phyloP scores from a whole-genome alignment of 2,888 invertebrate genomes.

The Cantharis lateralis region DNA sequence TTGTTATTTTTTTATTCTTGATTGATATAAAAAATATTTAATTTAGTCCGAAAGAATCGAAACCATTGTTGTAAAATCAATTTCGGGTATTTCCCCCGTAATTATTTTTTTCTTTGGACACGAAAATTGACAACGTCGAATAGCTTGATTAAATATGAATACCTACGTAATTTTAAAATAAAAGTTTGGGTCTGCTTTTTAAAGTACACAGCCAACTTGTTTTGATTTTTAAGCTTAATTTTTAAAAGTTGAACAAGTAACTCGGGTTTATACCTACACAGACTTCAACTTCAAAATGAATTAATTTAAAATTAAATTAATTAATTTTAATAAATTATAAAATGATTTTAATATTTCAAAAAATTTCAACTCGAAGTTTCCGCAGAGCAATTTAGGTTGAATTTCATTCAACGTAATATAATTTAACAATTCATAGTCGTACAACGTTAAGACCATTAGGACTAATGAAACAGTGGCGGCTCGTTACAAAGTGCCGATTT shows the following conservation, averaged over 20 bases:
- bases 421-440: not conserved
- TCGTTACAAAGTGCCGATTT: no score
- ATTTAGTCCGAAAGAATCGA: not conserved
- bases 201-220: not conserved
- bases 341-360: not conserved
- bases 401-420: not conserved
- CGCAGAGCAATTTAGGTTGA: not conserved
- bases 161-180: not conserved
- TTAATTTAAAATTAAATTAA: not conserved
- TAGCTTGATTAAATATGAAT: not conserved
- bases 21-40: slow-evolving; percentile 25
- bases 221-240: not conserved
- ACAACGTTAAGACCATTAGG: not conserved
- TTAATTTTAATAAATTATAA: not conserved
- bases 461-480: not conserved
- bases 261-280: not conserved
- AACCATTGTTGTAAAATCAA: not conserved
- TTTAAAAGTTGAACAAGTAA: not conserved
- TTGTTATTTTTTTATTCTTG: slow-evolving; percentile 23
- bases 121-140: no score
- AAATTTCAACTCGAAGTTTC: not conserved
- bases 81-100: not conserved
- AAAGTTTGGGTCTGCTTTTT: not conserved
- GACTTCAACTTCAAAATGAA: not conserved
- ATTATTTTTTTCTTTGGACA: no score